Base-by-base conservation (phyloP, 2,113 vertebrate species). In the Prietella phreatophila region DNA sequence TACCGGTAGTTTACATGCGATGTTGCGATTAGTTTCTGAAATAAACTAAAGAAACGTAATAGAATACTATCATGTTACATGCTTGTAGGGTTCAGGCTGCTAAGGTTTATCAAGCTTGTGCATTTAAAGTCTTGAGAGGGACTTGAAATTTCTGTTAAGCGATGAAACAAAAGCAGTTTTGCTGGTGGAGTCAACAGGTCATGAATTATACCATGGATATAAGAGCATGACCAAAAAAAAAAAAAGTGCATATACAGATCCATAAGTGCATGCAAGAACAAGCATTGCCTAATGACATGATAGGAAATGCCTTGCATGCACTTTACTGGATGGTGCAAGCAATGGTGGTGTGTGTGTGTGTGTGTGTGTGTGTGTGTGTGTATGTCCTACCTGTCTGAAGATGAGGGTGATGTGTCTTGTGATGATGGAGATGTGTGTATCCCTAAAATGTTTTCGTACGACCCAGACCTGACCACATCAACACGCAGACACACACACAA, bases 331-430 rank as follows among this genome's bases (percentile, higher is more conserved):
- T 36, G 55, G 30, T 81, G 22, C 42, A 67, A 47, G 61, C 75
- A 81, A 50, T 82, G n/a, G 4, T 80, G 67, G 73, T 82, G 81
- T 67, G 50, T 42, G 81, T 42, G 65, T 53, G 25, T 78, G 84
- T 80, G 55, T 82, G 80, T 50, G 80, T 84, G 58, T 73, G 50
- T 88, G 82, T 76, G 67, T 65, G 65, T 15, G 71, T 56, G 39
- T n/a, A 33, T 73, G 86, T 82, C 78, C 11, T 89, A 97, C 97
- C 97, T 97, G 97, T 94, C 98, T 89, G 96, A 96, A 87, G 97
- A 97, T 36, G 97, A 96, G 92, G 94, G 95, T 7, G 94, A 96
- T 81, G 89, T 88, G 89, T 91, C 90, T 85, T 95, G 93, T 92
- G 96, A 95, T 82, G 94, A 94, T 83, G 95, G 93, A 88, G 95